These are phyloP conservation scores for Onychorhynchus coronatus DNA, from an alignment of 2,113 vertebrate genomes.

Conservation along the genomic window DNA sequence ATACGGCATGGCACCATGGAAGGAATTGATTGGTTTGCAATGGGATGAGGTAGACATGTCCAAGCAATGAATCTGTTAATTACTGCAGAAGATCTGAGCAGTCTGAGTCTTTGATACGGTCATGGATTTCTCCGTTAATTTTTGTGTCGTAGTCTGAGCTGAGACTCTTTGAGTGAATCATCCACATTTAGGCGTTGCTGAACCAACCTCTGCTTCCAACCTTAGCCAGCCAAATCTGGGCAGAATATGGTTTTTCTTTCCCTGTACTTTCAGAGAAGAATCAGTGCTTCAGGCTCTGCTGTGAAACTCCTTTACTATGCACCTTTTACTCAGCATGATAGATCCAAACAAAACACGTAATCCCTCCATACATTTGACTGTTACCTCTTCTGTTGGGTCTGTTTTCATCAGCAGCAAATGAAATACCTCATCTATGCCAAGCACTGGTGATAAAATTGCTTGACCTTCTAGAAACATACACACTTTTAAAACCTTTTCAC, in stretches of 20 bases:
- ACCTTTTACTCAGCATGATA: not conserved
- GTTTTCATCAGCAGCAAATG: not conserved
- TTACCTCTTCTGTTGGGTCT: not conserved
- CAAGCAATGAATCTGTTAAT: not conserved
- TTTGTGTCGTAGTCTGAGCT: not conserved
- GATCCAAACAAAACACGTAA: not conserved
- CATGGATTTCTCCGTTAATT: not conserved
- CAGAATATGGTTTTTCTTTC: not conserved
- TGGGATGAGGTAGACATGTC: not conserved
- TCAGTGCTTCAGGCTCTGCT: not conserved
- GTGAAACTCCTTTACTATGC: not conserved
- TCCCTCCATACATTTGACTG: not conserved
- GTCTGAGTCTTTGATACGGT: not conserved
- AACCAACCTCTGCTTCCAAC: not conserved
- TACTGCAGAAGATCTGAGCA: not conserved
- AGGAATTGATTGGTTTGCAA: too few species aligned
- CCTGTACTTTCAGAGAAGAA: not conserved
- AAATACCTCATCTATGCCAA: not conserved
- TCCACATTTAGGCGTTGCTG: not conserved
- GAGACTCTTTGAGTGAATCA: not conserved
- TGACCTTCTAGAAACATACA: not conserved
- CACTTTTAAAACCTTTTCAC: not conserved
- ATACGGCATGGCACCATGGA: not conserved
- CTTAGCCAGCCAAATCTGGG: not conserved
- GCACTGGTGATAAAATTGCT: not conserved